Evolutionary conservation across 2,797 vertebrate genomes (phyloP), one percentile per base, ranked within the genome.

Genomic region (Syngnathus acus): DNA sequence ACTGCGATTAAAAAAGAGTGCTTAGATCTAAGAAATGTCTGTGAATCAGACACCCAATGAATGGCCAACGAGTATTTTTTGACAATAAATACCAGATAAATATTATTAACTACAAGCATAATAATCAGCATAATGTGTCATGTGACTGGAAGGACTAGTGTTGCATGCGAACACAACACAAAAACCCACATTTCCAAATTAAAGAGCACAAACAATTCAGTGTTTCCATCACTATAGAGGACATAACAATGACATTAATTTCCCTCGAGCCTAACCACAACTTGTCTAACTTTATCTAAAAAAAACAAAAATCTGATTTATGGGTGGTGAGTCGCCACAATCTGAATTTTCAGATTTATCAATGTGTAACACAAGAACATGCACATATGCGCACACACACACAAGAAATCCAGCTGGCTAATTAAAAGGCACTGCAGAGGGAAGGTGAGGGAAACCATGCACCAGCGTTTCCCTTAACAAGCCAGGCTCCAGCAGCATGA

Each of bases 391-490:
- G 6, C 63, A 23, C 26, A 19, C 48, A 19, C 63, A 43, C 26
- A 32, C 26, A 32, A 19, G n/a, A 45, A 40, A 72, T 66, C 77
- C 79, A 79, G 76, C 75, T 73, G 81, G 79, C 84, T 87, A 89
- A 90, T 90, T 89, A 89, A 84, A 85, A 84, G 76, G 76, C 72
- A 70, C 68, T 75, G 80, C 68, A 70, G 81, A 80, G 67, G 72
- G 80, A 84, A 84, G 84, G 86, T 87, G 83, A 87, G 78, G 66
- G 80, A 65, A 77, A 83, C 84, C 81, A 82, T 73, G 86, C 84
- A 72, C 80, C 77, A 86, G 75, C 76, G 83, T 88, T 76, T 80
- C 81, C 69, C 57, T 76, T 89, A 89, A 89, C 80, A 68, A 89
- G 86, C 82, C 69, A 75, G 78, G 83, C 74, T 79, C 68, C 62